Conservation (phyloP, 1,140 invertebrate genomes). For the Caenorhabditis briggsae region DNA sequence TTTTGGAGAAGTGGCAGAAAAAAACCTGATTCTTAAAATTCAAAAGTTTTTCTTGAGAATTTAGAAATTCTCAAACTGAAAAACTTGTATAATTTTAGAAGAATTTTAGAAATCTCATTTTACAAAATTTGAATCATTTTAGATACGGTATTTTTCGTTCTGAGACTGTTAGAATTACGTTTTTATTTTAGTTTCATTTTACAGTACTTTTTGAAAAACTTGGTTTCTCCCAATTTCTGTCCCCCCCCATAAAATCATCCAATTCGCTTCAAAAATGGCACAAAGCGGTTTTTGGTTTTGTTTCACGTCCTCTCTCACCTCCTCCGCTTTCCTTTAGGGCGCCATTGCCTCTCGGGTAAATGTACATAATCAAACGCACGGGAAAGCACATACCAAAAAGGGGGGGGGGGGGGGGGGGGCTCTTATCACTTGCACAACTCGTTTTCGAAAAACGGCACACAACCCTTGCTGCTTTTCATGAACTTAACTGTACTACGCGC, state of each 20-base stretch:
- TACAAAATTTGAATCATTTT: too few species aligned
- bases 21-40: too few species aligned
- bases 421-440: conserved; percentile 51
- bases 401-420: conserved; percentile 39
- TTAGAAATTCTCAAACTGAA: not conserved
- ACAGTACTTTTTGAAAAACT: not conserved
- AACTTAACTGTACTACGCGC: conserved; percentile 11
- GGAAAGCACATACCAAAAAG: conserved; percentile 7
- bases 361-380: conserved; percentile 52
- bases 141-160: too few species aligned
- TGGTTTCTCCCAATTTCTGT: not conserved
- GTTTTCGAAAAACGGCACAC: not conserved
- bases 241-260: not conserved
- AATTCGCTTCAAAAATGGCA: conserved; percentile 36
- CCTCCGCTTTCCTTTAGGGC: not conserved
- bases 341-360: conserved; percentile 19
- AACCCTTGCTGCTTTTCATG: not conserved
- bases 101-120: too few species aligned
- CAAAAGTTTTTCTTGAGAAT: too few species aligned
- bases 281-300: conserved; percentile 44
- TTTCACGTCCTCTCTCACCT: conserved; percentile 16
- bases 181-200: not conserved
- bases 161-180: too few species aligned
- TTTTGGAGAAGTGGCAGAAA: too few species aligned
- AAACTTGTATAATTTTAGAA: not conserved